Percentiles rank a stretch among this genome's conserved stretches.
phyloP scores from a whole-genome alignment of 2,113 vertebrate genomes.

The Scartelaos histophorus region DNA sequence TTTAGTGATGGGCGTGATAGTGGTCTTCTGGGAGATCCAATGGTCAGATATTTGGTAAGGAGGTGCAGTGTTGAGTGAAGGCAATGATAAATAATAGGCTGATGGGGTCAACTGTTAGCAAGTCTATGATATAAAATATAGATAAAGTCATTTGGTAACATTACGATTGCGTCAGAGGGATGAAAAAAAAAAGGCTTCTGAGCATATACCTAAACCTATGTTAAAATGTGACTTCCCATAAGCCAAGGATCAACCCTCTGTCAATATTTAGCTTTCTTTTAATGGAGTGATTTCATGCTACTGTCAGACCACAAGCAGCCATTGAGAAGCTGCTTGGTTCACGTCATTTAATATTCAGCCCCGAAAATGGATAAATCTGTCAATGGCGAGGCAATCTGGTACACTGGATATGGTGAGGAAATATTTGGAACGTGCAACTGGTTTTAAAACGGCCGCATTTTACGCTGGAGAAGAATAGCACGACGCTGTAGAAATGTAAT shows the following conservation, averaged over 20 bases:
- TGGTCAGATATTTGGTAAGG: conserved; percentile 53
- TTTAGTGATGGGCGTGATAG: conserved; percentile 56
- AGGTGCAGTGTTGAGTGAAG: conserved; percentile 60
- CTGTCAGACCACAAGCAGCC: conserved; percentile 63
- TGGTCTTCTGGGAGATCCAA: conserved; percentile 48
- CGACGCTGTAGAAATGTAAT: too few species aligned
- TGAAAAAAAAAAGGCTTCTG: neutral
- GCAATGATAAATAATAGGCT: conserved; percentile 66
- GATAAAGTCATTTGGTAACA: conserved; percentile 12
- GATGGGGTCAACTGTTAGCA: conserved; percentile 52
- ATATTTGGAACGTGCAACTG: too few species aligned
- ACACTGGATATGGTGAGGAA: too few species aligned
- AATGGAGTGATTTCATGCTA: conserved; percentile 66
- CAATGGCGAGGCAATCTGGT: neutral
- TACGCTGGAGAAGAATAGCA: too few species aligned
- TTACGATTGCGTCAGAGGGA: neutral
- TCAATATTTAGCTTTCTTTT: conserved; percentile 77
- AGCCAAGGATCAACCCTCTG: conserved; percentile 63
- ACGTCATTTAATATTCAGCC: conserved; percentile 37
- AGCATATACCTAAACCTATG: conserved; percentile 24
- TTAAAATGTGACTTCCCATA: conserved; percentile 68
- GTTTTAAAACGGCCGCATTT: too few species aligned
- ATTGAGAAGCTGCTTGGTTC: conserved; percentile 51
- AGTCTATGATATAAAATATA: conserved; percentile 59
- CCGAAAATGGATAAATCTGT: conserved; percentile 41